Evolutionary conservation across 2,888 invertebrate genomes (phyloP).

Genomic region (Scaptomyza caliginosa): DNA sequence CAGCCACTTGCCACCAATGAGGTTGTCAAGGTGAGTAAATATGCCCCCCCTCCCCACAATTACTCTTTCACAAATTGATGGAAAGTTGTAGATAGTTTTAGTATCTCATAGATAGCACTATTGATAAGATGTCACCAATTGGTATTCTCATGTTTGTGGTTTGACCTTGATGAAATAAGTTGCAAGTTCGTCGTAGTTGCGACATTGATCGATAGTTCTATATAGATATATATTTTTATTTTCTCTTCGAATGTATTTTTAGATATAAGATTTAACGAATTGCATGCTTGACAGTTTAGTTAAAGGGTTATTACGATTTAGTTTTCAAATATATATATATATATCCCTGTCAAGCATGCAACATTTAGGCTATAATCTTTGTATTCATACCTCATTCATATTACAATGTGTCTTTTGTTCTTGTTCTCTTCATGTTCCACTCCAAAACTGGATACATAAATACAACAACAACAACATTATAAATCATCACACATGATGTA

Average conservation of each 20-base stretch:
- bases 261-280: not conserved
- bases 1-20: conserved; percentile 83
- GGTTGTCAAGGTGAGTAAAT: conserved; percentile 79
- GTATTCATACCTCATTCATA: conserved; percentile 10
- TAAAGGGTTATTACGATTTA: not conserved
- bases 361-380: not conserved
- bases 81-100: not conserved
- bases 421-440: conserved; percentile 41
- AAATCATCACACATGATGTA: conserved; percentile 19
- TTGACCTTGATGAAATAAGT: conserved; percentile 3
- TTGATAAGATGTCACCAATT: conserved; percentile 11
- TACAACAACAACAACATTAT: no score
- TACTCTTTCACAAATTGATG: not conserved
- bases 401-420: conserved; percentile 40
- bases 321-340: not conserved
- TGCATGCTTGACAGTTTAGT: conserved; percentile 16
- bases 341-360: conserved; percentile 7
- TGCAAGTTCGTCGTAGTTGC: not conserved
- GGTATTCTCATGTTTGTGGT: not conserved
- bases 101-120: conserved; percentile 3
- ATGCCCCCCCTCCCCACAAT: not conserved
- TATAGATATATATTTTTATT: not conserved
- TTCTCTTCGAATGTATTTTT: conserved; percentile 8
- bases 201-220: not conserved
- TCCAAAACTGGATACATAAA: no score